Conservation (phyloP, 2,888 invertebrate species). For the Macrosoma leucophasiata region DNA sequence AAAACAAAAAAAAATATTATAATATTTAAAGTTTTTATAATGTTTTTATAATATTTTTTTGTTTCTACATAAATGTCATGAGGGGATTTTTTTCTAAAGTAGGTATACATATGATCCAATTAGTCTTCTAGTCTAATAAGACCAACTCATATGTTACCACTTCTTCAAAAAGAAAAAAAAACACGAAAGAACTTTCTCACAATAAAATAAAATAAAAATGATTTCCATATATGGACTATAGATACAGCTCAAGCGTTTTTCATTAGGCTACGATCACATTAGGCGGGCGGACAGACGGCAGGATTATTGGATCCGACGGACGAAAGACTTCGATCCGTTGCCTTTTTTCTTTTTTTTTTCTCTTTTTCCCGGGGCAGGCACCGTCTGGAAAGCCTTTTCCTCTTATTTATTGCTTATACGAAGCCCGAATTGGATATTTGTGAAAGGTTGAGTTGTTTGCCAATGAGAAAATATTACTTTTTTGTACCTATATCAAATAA, state of each 20-base stretch:
- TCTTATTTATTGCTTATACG: slow-evolving; percentile 76
- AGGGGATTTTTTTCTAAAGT: no score
- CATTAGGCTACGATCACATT: slow-evolving; percentile 75
- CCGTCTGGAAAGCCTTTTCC: slow-evolving; percentile 73
- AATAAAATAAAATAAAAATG: not conserved
- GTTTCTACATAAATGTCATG: not conserved
- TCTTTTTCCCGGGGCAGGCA: slow-evolving; percentile 42
- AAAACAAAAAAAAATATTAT: not conserved
- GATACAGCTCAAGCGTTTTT: slow-evolving; percentile 52
- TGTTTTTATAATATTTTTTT: not conserved
- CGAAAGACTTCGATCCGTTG: slow-evolving; percentile 72
- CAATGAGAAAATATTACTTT: slow-evolving; percentile 53
- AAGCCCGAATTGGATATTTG: slow-evolving; percentile 72
- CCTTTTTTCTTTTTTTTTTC: slow-evolving; percentile 53
- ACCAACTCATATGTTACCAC: no score
- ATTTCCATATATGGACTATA: no score
- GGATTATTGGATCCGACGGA: slow-evolving; percentile 76
- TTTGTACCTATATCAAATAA: slow-evolving; percentile 28
- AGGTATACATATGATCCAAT: no score
- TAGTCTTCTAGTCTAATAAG: no score
- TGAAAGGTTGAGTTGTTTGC: slow-evolving; percentile 62
- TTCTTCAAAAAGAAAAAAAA: no score
- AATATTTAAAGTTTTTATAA: not conserved
- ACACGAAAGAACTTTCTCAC: not conserved
- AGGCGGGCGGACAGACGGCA: slow-evolving; percentile 70